Conservation (phyloP, 2,797 vertebrate genomes). For the Megalops cyprinoides region DNA sequence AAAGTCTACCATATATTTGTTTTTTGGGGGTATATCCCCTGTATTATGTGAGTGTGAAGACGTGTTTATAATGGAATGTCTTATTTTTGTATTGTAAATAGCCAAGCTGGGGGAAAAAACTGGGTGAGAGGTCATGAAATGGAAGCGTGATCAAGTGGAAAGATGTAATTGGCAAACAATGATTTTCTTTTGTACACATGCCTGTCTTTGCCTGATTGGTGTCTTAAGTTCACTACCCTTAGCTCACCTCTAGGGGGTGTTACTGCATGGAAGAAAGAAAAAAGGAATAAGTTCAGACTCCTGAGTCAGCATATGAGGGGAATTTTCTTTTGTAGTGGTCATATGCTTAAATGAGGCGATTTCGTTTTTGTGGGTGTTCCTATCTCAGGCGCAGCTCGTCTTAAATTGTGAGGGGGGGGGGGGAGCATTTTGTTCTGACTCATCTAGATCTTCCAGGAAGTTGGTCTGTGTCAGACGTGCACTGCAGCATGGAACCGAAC, state of each 20-base stretch:
- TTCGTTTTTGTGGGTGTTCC: no score
- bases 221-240: no score
- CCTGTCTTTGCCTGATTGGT: not conserved
- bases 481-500: not conserved
- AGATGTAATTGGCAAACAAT: conserved; percentile 16
- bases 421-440: no score
- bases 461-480: not conserved
- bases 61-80: not conserved
- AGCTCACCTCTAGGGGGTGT: no score
- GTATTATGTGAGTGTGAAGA: not conserved
- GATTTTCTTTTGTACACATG: not conserved
- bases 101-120: not conserved
- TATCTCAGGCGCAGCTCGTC: no score
- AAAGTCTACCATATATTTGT: not conserved
- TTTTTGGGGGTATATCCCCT: not conserved
- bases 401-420: no score
- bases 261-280: not conserved
- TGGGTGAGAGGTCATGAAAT: not conserved
- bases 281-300: not conserved
- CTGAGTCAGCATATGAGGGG: not conserved
- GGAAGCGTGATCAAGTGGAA: conserved; percentile 17
- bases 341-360: no score
- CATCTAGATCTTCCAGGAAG: not conserved
- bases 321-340: no score
- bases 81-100: conserved; percentile 37